Conservation (phyloP, 92 coral and sea anemone species). For the Desmophyllum pertusum region DNA sequence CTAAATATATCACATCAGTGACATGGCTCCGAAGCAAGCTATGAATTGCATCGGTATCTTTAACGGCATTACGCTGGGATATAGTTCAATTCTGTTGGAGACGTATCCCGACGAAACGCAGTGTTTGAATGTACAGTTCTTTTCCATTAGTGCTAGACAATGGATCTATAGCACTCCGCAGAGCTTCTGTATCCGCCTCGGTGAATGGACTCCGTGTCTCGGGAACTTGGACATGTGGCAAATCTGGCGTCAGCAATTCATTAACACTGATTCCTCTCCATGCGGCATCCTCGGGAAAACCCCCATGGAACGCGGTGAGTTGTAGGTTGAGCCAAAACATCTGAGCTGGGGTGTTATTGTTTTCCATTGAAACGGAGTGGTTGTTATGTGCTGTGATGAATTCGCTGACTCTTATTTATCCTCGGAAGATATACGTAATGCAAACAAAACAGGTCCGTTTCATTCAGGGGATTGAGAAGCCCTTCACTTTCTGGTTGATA, state of each 20-base stretch:
- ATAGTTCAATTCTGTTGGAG: constrained; percentile 7
- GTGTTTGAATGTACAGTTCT: constrained; percentile 20
- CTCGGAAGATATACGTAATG: constrained; percentile 63
- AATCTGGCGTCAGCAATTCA: constrained; percentile 18
- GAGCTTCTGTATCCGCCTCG: constrained; percentile 19
- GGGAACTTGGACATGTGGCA: constrained; percentile 26
- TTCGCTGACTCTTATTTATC: constrained; percentile 48
- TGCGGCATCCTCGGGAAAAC: constrained; percentile 1
- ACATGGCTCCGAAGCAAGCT: too few relatives aligned
- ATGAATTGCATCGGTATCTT: too few relatives aligned
- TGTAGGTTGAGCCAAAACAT: constrained; percentile 43
- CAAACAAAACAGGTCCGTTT: constrained; percentile 63
- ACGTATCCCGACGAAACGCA: constrained; percentile 25
- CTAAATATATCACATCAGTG: too few relatives aligned
- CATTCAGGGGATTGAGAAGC: constrained; percentile 45
- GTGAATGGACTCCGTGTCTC: constrained; percentile 14
- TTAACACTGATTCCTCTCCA: constrained; percentile 40
- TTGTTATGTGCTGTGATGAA: constrained; percentile 63
- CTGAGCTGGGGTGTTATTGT: constrained; percentile 57
- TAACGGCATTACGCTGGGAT: too few relatives aligned
- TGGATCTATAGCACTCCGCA: constrained; percentile 24
- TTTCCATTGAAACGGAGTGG: constrained; percentile 60
- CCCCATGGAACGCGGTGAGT: constrained; percentile 36
- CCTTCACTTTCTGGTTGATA: constrained; percentile 47
- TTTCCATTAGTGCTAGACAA: neutral